Percentiles rank a stretch among this genome's conserved stretches.
Evolutionary conservation across 1,140 invertebrate genomes (phyloP).

Genomic region (Whitmania pigra): DNA sequence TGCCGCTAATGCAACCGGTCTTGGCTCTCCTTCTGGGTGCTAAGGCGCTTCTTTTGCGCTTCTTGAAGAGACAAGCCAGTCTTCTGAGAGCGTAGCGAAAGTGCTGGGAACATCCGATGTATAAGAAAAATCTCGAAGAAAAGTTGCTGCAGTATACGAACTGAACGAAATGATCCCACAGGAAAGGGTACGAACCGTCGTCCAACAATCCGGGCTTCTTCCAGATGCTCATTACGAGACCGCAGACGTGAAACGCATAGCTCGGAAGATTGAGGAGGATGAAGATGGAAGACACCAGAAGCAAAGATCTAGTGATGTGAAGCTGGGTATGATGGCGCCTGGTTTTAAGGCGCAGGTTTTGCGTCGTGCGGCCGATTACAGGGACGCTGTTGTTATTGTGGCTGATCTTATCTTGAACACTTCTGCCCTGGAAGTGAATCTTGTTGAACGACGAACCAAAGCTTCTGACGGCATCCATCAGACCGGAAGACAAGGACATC

Average conservation of each 20-base stretch:
- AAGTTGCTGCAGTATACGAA: constrained; percentile 64
- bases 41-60: constrained; percentile 15
- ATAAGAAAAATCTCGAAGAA: constrained; percentile 69
- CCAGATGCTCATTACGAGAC: constrained; percentile 28
- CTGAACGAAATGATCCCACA: constrained; percentile 47
- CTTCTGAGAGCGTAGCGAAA: constrained; percentile 51
- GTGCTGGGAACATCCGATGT: constrained; percentile 64
- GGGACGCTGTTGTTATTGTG: background rate
- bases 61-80: background rate
- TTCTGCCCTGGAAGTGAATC: background rate
- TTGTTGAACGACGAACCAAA: background rate
- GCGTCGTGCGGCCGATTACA: background rate
- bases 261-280: constrained; percentile 59
- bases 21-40: constrained; percentile 7
- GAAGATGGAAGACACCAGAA: constrained; percentile 64
- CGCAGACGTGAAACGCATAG: constrained; percentile 31
- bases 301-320: constrained; percentile 63
- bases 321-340: constrained; percentile 45
- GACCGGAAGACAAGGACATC: background rate
- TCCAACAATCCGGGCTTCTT: constrained; percentile 14
- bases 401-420: background rate
- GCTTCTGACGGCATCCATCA: background rate
- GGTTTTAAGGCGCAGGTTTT: constrained; percentile 13
- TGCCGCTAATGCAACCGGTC: background rate
- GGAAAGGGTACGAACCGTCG: constrained; percentile 22